Evolutionary conservation across 2,888 invertebrate species (phyloP).

Genomic region (Heterodera filipjevi): DNA sequence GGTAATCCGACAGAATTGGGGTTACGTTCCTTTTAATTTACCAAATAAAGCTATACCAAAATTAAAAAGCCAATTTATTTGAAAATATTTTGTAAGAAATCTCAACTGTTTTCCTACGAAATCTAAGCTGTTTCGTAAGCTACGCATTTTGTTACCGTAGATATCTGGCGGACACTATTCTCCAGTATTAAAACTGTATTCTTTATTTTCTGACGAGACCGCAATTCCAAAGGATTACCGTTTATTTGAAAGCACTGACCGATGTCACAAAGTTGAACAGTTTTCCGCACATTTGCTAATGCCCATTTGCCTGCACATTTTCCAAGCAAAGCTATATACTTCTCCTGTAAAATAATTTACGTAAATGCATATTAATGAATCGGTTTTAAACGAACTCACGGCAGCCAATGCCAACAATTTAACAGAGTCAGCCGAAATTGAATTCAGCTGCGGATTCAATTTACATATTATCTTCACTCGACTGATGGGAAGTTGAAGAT

Average conservation of each 20-base stretch:
- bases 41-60: too few relatives aligned
- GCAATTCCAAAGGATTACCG: too few relatives aligned
- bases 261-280: slow-evolving; percentile 52
- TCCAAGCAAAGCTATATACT: slow-evolving; percentile 50
- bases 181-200: too few relatives aligned
- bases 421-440: slow-evolving; percentile 48
- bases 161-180: too few relatives aligned
- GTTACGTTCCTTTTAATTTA: too few relatives aligned
- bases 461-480: slow-evolving; percentile 35
- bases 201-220: too few relatives aligned
- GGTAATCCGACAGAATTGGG: too few relatives aligned
- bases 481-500: slow-evolving; percentile 27
- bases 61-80: slow-evolving; percentile 50
- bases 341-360: slow-evolving; percentile 45
- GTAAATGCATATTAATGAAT: not conserved
- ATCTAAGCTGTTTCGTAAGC: too few relatives aligned
- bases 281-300: slow-evolving; percentile 50
- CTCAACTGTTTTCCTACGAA: too few relatives aligned
- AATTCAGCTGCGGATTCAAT: slow-evolving; percentile 48
- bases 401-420: slow-evolving; percentile 52
- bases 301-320: slow-evolving; percentile 50
- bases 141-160: too few relatives aligned
- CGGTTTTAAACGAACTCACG: slow-evolving; percentile 32
- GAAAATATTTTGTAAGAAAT: slow-evolving; percentile 31
- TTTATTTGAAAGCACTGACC: slow-evolving; percentile 41